These are phyloP conservation scores for Desmophyllum pertusum DNA, from an alignment of 92 coral and sea anemone genomes.

Conservation along the genomic window DNA sequence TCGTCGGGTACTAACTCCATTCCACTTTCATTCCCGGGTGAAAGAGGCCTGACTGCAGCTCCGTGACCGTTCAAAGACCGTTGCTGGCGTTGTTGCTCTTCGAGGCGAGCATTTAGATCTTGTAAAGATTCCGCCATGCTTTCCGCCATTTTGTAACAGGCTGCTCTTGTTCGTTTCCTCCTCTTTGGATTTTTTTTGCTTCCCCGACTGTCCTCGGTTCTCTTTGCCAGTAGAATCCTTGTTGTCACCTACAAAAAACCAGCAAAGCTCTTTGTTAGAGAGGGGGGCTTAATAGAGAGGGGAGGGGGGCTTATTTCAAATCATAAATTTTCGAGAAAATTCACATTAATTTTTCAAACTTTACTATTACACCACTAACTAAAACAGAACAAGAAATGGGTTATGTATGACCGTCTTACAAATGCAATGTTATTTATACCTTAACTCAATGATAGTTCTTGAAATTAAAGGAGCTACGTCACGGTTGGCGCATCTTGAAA, in stretches of 20 bases:
- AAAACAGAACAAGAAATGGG: too few species aligned
- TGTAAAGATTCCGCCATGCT: constrained; percentile 12
- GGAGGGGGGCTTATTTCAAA: too few species aligned
- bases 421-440: too few species aligned
- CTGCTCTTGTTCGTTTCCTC: background rate
- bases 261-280: background rate
- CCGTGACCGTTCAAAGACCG: background rate
- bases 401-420: too few species aligned
- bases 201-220: background rate
- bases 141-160: constrained; percentile 10
- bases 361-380: too few species aligned
- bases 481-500: too few species aligned
- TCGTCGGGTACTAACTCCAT: background rate
- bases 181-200: constrained; percentile 2
- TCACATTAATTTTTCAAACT: too few species aligned
- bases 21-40: background rate
- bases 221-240: constrained; percentile 8
- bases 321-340: too few species aligned
- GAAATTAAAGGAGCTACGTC: too few species aligned
- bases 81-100: constrained; percentile 38
- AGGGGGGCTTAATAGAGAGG: too few species aligned
- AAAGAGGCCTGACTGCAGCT: background rate
- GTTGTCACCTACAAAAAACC: background rate
- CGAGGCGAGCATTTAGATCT: constrained; percentile 17
- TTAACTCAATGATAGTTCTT: too few species aligned